Conservation (phyloP, 2,113 vertebrate species). For the Ammospiza caudacuta region DNA sequence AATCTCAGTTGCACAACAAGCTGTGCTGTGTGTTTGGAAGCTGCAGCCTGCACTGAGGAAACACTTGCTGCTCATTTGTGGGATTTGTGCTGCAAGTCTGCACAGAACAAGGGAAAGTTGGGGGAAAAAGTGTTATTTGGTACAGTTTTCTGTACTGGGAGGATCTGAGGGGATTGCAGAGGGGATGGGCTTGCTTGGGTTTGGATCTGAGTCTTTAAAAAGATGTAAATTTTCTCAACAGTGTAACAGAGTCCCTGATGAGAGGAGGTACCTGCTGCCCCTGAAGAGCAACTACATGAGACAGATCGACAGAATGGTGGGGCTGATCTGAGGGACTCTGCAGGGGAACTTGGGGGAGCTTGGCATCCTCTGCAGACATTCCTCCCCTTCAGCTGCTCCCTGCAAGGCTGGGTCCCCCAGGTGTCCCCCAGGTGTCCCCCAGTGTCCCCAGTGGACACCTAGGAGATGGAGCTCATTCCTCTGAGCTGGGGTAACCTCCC, state of each 20-base stretch:
- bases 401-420: background rate
- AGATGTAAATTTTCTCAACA: constrained; percentile 1
- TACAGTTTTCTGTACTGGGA: background rate
- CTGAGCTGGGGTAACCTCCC: background rate
- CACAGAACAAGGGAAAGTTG: rapidly evolving
- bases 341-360: background rate
- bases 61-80: constrained; percentile 6
- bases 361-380: background rate
- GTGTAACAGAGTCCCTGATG: constrained; percentile 93
- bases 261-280: constrained; percentile 88
- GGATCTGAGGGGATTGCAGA: background rate
- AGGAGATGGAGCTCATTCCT: background rate
- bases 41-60: background rate
- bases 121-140: background rate
- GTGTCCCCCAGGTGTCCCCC: background rate
- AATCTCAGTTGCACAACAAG: constrained; percentile 3
- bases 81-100: background rate
- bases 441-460: background rate
- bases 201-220: background rate
- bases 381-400: background rate
- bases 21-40: constrained; percentile 6
- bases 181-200: too few species aligned
- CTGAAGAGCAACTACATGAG: constrained; percentile 97
- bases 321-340: constrained; percentile 81
- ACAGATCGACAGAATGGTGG: constrained; percentile 98